Evolutionary conservation across 2,797 vertebrate species (phyloP), one percentile per base, ranked within the genome.

Genomic region (Danio kyathit): DNA sequence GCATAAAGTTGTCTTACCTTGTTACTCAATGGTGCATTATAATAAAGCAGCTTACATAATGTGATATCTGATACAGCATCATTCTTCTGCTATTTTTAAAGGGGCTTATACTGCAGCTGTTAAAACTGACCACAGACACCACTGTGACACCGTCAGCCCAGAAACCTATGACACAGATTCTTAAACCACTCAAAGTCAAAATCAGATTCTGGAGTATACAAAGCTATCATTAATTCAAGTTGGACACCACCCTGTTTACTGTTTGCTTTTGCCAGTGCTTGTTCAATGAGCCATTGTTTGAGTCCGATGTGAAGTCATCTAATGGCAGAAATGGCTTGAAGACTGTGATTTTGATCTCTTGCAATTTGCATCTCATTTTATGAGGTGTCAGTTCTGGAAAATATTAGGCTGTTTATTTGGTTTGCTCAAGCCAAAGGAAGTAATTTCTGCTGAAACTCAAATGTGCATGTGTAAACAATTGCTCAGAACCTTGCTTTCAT

Each of bases 231-330:
- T 48, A 56, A 72, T 66, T 65, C 10, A 44, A 13, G 41, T 14
- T 21, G 38, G 17, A 71, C 54, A 61, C 14, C 69, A 56, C 70
- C 13, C 61, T 56, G 66, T 80, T 80, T 73, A 80, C 70, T 40
- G 41, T 73, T 73, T 72, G 41, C 41, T 63, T 80, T 66, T 80
- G 70, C 60, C 70, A 80, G 79, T 21, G 9, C 16, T 40, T 57
- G 60, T 10, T 80, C 69, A 80, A 74, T 65, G 79, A 73, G 43
- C 40, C 61, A 74, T 74, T 80, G 79, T 80, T 71, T 48, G 40
- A 59, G 51, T 49, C 10, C 54, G 17, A 70, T 46, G 48, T 80
- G 79, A 74, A 74, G 70, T 74, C 70, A 74, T 46, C 10, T 16
- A 51, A n/a, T 11, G 16, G 0, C 29, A 61, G 44, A 49, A 71